A percentile compares a stretch with the other conserved stretches of the same genome.
Evolutionary conservation across 2,113 vertebrate species (phyloP).

Genomic region (Lampris megalopsis): DNA sequence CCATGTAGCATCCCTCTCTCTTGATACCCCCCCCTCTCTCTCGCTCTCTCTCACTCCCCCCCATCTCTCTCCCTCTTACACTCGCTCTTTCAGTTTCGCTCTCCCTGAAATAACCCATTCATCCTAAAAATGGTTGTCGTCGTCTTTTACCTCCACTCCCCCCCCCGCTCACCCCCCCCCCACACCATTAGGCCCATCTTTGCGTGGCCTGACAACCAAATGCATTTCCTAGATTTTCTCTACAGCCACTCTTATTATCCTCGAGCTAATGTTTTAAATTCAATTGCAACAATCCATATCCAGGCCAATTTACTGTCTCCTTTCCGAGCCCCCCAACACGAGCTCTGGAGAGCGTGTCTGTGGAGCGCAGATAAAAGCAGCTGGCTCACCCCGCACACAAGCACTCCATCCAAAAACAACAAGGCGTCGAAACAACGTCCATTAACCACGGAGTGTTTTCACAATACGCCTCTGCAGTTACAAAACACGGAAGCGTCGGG

Average conservation of each 20-base stretch:
- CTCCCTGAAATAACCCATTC: conserved; percentile 75
- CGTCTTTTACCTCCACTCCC: conserved; percentile 59
- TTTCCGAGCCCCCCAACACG: conserved; percentile 58
- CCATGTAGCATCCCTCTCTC: conserved; percentile 75
- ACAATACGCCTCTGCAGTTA: conserved; percentile 65
- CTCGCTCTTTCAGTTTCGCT: conserved; percentile 10
- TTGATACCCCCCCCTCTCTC: conserved; percentile 42
- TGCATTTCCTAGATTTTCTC: conserved; percentile 82
- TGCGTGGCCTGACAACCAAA: conserved; percentile 76
- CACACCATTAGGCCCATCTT: conserved; percentile 75
- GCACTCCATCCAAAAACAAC: conserved; percentile 63
- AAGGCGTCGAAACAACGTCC: conserved; percentile 57
- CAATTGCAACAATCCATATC: conserved; percentile 82
- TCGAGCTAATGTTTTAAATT: conserved; percentile 83
- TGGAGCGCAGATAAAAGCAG: conserved; percentile 83
- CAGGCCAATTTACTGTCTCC: conserved; percentile 81
- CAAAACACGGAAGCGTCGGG: conserved; percentile 44
- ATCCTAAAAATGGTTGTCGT: conserved; percentile 78
- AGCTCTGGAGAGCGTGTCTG: conserved; percentile 81
- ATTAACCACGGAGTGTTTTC: conserved; percentile 56
- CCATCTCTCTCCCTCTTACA: conserved; percentile 27
- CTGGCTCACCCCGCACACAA: conserved; percentile 55
- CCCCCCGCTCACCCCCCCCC: conserved; percentile 55
- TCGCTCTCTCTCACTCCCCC: conserved; percentile 38
- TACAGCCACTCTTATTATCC: conserved; percentile 75